Evolutionary conservation across 1,140 invertebrate species (phyloP).

Genomic region (Epicauta chinensis): DNA sequence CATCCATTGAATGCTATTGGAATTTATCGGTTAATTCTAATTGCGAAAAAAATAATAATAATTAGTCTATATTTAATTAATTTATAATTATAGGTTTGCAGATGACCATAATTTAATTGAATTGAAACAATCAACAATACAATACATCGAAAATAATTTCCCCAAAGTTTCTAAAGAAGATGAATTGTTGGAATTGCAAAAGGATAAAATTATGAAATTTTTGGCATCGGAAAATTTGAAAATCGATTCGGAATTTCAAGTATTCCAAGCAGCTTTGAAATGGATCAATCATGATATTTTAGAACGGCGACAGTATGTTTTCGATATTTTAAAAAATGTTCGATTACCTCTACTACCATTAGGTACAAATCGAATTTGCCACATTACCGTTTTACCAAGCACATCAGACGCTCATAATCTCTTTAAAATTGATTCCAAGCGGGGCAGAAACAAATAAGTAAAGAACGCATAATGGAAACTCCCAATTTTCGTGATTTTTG

Average conservation of each 20-base stretch:
- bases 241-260: conserved; percentile 88
- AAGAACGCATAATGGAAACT: no score
- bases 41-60: neutral
- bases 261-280: conserved; percentile 82
- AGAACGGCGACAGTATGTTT: conserved; percentile 73
- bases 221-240: conserved; percentile 83
- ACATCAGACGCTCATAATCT: no score
- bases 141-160: conserved; percentile 85
- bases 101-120: conserved; percentile 83
- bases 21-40: conserved; percentile 70
- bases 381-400: no score
- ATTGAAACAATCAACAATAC: conserved; percentile 71
- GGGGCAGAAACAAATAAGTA: no score
- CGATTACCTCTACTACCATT: conserved; percentile 80
- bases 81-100: conserved; percentile 65
- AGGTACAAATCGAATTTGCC: no score
- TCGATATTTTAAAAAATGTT: conserved; percentile 79
- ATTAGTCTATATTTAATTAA: neutral
- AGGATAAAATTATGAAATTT: conserved; percentile 71
- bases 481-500: no score
- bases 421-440: no score
- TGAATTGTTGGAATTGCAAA: conserved; percentile 82
- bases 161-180: conserved; percentile 74
- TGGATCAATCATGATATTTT: conserved; percentile 85
- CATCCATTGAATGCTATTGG: conserved; percentile 87